Conservation (phyloP, 1,140 invertebrate genomes). For the Bilobella aurantiaca region DNA sequence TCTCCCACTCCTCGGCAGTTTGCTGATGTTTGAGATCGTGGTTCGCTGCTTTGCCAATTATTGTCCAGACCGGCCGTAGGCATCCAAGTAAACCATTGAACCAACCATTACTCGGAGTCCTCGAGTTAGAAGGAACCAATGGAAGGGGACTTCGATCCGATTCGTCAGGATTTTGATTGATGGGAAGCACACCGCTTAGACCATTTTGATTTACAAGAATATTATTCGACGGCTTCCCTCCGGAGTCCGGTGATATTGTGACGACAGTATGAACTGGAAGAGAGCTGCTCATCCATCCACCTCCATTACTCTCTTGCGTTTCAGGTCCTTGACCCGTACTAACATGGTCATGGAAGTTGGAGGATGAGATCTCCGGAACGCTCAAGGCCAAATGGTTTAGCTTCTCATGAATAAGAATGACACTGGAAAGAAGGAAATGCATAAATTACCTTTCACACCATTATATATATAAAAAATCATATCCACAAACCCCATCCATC, state of each 20-base stretch:
- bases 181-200: not conserved
- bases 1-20: slow-evolving; percentile 74
- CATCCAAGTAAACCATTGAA: slow-evolving; percentile 75
- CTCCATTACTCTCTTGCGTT: slow-evolving; percentile 12
- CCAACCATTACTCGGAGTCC: slow-evolving; percentile 45
- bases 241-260: slow-evolving; percentile 18
- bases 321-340: not conserved
- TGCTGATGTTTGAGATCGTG: slow-evolving; percentile 52
- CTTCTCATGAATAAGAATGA: slow-evolving; percentile 34
- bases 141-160: not conserved
- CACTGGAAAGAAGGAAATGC: slow-evolving; percentile 22
- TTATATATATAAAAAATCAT: too few relatives aligned
- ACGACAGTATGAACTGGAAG: slow-evolving; percentile 28
- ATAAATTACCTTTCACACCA: not conserved
- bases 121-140: slow-evolving; percentile 24
- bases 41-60: slow-evolving; percentile 65
- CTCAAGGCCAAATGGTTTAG: slow-evolving; percentile 30
- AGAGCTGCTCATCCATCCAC: slow-evolving; percentile 27
- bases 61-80: slow-evolving; percentile 69
- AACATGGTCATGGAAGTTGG: slow-evolving; percentile 11
- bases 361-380: slow-evolving; percentile 31
- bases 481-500: not conserved
- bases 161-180: slow-evolving; percentile 7
- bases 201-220: not conserved
- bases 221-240: not conserved